Evolutionary conservation across 2,888 invertebrate species (phyloP).

Genomic region (Tholera decimalis): DNA sequence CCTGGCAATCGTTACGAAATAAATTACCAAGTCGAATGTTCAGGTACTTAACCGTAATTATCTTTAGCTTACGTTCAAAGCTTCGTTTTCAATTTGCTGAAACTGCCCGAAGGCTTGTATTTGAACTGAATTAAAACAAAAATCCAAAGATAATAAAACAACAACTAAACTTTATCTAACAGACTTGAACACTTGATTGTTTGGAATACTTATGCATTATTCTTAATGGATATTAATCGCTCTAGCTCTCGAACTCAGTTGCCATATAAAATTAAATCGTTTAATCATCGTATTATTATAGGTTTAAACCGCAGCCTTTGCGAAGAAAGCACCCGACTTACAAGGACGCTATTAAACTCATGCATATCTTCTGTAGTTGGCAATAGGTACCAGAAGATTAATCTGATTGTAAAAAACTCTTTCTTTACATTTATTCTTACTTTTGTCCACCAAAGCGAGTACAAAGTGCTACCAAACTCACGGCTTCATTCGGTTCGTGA

Average conservation of each 20-base stretch:
- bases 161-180: background rate
- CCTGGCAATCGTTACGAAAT: constrained; percentile 37
- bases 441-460: constrained; percentile 14
- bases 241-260: background rate
- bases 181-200: background rate
- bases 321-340: background rate
- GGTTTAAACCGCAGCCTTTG: background rate
- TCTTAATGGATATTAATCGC: background rate
- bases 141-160: constrained; percentile 3
- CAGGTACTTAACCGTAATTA: constrained; percentile 38
- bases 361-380: background rate
- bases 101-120: constrained; percentile 4
- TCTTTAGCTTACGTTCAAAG: constrained; percentile 24
- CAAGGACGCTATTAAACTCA: background rate
- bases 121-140: background rate
- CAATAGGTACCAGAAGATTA: background rate
- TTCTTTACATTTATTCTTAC: constrained; percentile 10
- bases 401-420: background rate
- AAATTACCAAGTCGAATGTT: constrained; percentile 38
- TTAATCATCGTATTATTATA: background rate
- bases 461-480: constrained; percentile 15
- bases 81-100: constrained; percentile 15
- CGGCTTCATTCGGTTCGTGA: constrained; percentile 45
- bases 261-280: background rate
- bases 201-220: constrained; percentile 3